Evolutionary conservation across 2,113 vertebrate genomes (phyloP).

Genomic region (Machaerirhynchus nigripectus): DNA sequence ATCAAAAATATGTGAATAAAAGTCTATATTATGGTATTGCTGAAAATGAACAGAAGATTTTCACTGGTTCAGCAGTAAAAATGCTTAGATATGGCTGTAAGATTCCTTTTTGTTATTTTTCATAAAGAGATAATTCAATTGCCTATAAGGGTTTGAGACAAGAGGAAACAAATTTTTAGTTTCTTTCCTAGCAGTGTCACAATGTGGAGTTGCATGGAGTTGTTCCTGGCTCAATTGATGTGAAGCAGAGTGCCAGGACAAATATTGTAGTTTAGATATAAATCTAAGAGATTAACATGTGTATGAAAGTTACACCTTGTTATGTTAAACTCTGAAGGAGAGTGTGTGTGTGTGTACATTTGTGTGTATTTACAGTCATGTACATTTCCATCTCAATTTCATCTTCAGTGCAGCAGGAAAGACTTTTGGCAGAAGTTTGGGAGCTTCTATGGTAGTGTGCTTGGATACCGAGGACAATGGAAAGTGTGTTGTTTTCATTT

Average conservation of each 20-base stretch:
- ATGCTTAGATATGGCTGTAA: neutral
- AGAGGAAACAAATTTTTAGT: neutral
- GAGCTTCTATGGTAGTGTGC: neutral
- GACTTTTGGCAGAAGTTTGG: neutral
- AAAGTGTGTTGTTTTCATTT: neutral
- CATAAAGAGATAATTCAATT: neutral
- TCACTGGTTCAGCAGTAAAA: neutral
- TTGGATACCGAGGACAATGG: neutral
- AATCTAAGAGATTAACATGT: neutral
- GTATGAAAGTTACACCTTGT: neutral
- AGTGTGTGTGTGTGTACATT: neutral
- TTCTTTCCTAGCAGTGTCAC: neutral
- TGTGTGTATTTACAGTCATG: neutral
- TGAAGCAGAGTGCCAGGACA: neutral
- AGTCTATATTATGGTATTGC: neutral
- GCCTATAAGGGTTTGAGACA: neutral
- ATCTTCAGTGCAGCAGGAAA: neutral
- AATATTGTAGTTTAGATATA: neutral
- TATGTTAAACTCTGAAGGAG: neutral
- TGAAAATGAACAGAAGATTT: neutral
- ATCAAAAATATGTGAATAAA: neutral
- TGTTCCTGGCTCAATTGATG: neutral
- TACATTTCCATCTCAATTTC: neutral
- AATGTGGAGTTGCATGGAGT: neutral
- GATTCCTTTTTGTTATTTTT: neutral